These are phyloP conservation scores for Drosophila yooni DNA, from an alignment of 2,888 invertebrate species.

Conservation along the genomic window DNA sequence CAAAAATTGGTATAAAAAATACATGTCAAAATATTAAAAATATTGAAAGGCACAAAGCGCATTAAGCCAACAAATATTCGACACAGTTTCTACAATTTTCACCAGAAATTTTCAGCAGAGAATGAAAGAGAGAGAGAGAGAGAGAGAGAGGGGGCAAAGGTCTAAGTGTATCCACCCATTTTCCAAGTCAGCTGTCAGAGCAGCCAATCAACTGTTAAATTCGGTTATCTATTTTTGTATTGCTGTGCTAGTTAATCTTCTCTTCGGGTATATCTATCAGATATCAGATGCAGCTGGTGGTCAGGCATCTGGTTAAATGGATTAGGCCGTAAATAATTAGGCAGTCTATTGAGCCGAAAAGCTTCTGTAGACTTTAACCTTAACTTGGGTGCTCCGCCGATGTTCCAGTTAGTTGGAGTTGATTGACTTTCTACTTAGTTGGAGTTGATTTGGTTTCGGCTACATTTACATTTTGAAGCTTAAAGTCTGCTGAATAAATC, in stretches of 20 bases:
- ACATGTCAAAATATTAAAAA: constrained; percentile 41
- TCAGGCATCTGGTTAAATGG: constrained; percentile 21
- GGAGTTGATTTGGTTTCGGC: constrained; percentile 66
- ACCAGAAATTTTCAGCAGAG: neutral
- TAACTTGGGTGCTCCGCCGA: constrained; percentile 8
- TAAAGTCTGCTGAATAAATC: neutral
- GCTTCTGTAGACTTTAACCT: constrained; percentile 26
- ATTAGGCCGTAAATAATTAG: constrained; percentile 66
- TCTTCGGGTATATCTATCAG: constrained; percentile 27
- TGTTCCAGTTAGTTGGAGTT: constrained; percentile 50
- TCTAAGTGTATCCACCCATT: constrained; percentile 16
- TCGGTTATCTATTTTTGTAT: constrained; percentile 62
- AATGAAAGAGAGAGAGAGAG: neutral
- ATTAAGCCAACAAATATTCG: constrained; percentile 5
- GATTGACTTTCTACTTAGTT: constrained; percentile 3
- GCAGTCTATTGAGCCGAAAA: constrained; percentile 69
- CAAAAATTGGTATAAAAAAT: constrained; percentile 43
- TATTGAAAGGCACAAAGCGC: constrained; percentile 24
- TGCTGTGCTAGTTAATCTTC: constrained; percentile 63
- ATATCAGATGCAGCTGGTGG: constrained; percentile 19
- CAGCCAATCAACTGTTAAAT: constrained; percentile 74
- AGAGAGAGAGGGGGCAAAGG: constrained; percentile 30
- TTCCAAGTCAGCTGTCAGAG: neutral
- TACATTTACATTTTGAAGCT: neutral
- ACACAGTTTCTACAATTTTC: constrained; percentile 12